Conservation (phyloP, 2,113 vertebrate genomes). For the Esox niger region DNA sequence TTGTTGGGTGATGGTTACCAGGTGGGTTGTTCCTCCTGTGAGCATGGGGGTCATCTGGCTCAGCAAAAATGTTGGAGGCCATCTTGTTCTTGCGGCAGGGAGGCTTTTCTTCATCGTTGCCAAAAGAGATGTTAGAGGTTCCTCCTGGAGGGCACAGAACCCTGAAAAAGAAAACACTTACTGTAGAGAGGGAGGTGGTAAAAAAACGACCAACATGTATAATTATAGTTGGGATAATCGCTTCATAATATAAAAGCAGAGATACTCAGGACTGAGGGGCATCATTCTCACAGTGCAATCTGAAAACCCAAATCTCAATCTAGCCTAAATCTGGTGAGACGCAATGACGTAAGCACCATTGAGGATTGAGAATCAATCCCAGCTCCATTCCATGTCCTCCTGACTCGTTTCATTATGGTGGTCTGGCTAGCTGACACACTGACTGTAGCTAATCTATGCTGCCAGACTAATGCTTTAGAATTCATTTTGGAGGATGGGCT, state of each 20-base stretch:
- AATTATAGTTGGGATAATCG: too few relatives aligned
- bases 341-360: too few relatives aligned
- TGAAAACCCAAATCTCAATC: too few relatives aligned
- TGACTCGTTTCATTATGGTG: background rate
- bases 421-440: background rate
- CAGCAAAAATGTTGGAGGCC: slow-evolving; percentile 93
- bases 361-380: too few relatives aligned
- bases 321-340: too few relatives aligned
- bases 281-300: too few relatives aligned
- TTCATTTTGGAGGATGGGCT: background rate
- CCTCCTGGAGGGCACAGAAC: slow-evolving; percentile 93
- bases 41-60: slow-evolving; percentile 84
- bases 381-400: background rate
- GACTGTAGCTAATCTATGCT: background rate
- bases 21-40: slow-evolving; percentile 80
- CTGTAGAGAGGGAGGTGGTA: background rate
- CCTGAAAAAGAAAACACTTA: slow-evolving; percentile 57
- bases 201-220: background rate
- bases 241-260: too few relatives aligned
- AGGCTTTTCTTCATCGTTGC: slow-evolving; percentile 80
- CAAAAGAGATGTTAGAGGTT: slow-evolving; percentile 89
- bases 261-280: too few relatives aligned
- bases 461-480: background rate
- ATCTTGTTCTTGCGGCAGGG: slow-evolving; percentile 87
- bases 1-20: slow-evolving; percentile 52